Percentiles rank a stretch among this genome's conserved stretches.
phyloP scores from a whole-genome alignment of 2,888 invertebrate species.

The Brachycybe producta region DNA sequence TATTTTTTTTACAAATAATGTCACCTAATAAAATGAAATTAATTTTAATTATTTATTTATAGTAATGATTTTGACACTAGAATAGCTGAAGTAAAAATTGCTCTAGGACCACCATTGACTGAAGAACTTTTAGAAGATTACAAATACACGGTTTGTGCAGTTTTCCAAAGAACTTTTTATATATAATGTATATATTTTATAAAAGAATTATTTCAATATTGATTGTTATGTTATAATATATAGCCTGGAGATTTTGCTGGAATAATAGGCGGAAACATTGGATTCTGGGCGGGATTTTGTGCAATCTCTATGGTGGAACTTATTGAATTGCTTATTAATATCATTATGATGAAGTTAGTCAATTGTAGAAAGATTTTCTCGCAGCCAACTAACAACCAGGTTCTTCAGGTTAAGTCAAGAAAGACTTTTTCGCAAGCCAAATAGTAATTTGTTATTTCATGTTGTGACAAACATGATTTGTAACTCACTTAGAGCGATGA shows the following conservation, averaged over 20 bases:
- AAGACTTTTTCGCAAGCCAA: too few species aligned
- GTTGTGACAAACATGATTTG: too few species aligned
- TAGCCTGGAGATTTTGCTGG: slow-evolving; percentile 14
- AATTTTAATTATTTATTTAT: neutral
- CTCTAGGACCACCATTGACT: slow-evolving; percentile 4
- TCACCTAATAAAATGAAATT: neutral
- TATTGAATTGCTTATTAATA: slow-evolving; percentile 5
- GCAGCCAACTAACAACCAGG: neutral
- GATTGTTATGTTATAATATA: neutral
- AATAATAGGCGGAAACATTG: slow-evolving; percentile 11
- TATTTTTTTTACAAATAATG: neutral
- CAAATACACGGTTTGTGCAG: slow-evolving; percentile 8
- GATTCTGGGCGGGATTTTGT: slow-evolving; percentile 9
- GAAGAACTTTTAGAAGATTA: slow-evolving; percentile 12
- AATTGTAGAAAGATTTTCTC: neutral
- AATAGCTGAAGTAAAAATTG: slow-evolving; percentile 1
- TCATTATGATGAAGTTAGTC: neutral
- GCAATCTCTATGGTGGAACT: slow-evolving; percentile 10
- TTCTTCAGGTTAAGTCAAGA: neutral
- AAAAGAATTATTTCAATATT: neutral
- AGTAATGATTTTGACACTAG: slow-evolving; percentile 8
- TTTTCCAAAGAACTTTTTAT: neutral
- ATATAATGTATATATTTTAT: neutral
- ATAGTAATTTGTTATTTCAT: too few species aligned
- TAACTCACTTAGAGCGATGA: too few species aligned